Evolutionary conservation across 2,797 vertebrate genomes (phyloP), one percentile per base, ranked within the genome.

Genomic region (Danio aesculapii): DNA sequence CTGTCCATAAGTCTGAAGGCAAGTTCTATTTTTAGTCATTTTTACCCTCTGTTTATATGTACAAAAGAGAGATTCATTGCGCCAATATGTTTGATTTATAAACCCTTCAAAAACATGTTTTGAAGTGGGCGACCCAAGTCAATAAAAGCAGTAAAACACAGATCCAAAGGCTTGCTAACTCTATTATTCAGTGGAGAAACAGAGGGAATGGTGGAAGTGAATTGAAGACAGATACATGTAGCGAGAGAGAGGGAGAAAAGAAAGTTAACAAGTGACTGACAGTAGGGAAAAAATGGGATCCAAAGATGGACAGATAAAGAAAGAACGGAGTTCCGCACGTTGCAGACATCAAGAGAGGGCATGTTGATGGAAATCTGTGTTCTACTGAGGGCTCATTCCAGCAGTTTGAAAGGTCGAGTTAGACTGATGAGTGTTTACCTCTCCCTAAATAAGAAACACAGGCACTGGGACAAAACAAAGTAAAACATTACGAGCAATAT

Each of bases 81-180:
- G 86, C 89, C 89, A 90, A 85, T 84, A 82, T 77, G 84, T 86
- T 83, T 87, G 88, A 92, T 91, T 92, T 89, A 91, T 82, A 84
- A 86, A 84, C 84, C 87, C 77, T 87, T 89, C 80, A 88, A 85
- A 53, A 91, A 88, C 76, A 85, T 76, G 84, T 81, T 86, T 85
- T 80, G 70, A 77, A 77, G 84, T 83, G 79, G 78, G 44, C 84
- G 83, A 85, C 88, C 87, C 83, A 85, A 89, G 82, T 89, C 85
- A 88, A 90, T 88, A 91, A 91, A 92, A 89, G 84, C 63, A 87
- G 81, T 87, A 83, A 90, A 91, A 88, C 57, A 10, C 57, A 71
- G 79, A 85, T 87, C 84, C 83, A 87, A 90, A 90, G 88, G 72
- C 86, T 89, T 86, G 83, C 85, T 90, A 88, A 87, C 79, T 89